Evolutionary conservation across 2,113 vertebrate species (phyloP), one percentile per base, ranked within the genome.

Genomic region (Odontesthes bonariensis): DNA sequence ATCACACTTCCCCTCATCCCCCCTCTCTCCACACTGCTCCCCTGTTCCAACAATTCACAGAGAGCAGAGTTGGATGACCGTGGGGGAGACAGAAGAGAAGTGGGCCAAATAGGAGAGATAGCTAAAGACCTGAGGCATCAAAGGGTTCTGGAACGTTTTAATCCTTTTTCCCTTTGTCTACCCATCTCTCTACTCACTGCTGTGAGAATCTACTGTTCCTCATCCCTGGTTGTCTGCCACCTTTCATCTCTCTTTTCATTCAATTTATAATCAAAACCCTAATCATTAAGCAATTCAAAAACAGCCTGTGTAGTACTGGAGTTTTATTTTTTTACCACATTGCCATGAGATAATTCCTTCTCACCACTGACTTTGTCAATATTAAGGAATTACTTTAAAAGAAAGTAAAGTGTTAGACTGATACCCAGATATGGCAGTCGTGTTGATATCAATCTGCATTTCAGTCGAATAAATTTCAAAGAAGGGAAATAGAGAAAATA

Each of bases 111-210:
- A 38, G 58, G 22, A 85, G 73, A 74, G 82, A 74, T 75, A 77
- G 73, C 63, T 59, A 72, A 88, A 65, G 77, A 86, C 83, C 72
- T 35, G 31, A 61, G 82, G 81, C 81, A 73, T 82, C 69, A 89
- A 87, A 86, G 66, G 66, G 47, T 73, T 75, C 51, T 33, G 27
- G 55, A 56, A 69, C 68, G 61, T 87, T 75, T 83, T 69, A 81
- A 86, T 84, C 81, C 60, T 19, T 51, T 57, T 59, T 38, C 51
- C 66, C 16, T 73, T 66, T 76, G 58, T 79, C 64, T 73, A 52
- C 47, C 33, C 75, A 47, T 79, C 57, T 62, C 35, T 82, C 62
- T 56, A 60, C 64, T 54, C 61, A 14, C 44, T 66, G 56, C 75
- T 59, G 56, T 33, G 31, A 51, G 46, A 64, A 57, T 58, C 59